Conservation (phyloP, 2,113 vertebrate genomes). For the Periophthalmus modestus region DNA sequence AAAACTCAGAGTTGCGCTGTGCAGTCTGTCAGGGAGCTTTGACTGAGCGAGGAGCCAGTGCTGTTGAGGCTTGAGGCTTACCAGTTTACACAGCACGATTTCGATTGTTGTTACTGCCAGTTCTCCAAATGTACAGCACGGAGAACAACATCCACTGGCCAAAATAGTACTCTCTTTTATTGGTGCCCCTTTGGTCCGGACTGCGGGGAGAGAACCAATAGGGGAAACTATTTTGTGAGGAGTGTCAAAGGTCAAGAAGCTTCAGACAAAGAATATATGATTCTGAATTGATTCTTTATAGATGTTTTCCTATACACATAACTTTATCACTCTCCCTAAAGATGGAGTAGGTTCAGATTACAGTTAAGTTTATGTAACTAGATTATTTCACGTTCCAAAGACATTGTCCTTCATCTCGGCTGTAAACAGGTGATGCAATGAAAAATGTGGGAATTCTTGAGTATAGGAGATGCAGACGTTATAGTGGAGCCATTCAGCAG, state of each 20-base stretch:
- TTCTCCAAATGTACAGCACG: slow-evolving; percentile 50
- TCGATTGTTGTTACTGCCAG: slow-evolving; percentile 60
- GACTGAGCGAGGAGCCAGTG: slow-evolving; percentile 21
- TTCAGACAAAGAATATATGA: slow-evolving; percentile 5
- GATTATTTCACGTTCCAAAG: not conserved
- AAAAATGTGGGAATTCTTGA: too few relatives aligned
- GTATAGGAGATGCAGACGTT: too few relatives aligned
- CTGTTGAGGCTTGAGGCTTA: slow-evolving; percentile 51
- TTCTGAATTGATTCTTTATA: not conserved
- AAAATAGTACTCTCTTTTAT: slow-evolving; percentile 51
- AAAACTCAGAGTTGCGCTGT: slow-evolving; percentile 39
- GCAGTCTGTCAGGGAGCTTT: slow-evolving; percentile 43
- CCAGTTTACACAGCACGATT: slow-evolving; percentile 40
- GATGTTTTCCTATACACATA: not conserved
- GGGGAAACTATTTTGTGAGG: slow-evolving; percentile 24
- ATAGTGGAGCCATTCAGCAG: too few relatives aligned
- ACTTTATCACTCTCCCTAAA: too few relatives aligned
- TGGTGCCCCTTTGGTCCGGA: slow-evolving; percentile 38
- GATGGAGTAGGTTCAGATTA: not conserved
- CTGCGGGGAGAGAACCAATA: slow-evolving; percentile 34
- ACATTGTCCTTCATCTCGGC: not conserved
- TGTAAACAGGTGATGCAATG: too few relatives aligned
- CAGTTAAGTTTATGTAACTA: not conserved
- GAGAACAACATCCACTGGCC: slow-evolving; percentile 53
- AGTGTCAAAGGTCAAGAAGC: slow-evolving; percentile 37